These are phyloP conservation scores for Cercopithecus diana DNA, from an alignment of 2,797 vertebrate genomes.

Conservation along the genomic window DNA sequence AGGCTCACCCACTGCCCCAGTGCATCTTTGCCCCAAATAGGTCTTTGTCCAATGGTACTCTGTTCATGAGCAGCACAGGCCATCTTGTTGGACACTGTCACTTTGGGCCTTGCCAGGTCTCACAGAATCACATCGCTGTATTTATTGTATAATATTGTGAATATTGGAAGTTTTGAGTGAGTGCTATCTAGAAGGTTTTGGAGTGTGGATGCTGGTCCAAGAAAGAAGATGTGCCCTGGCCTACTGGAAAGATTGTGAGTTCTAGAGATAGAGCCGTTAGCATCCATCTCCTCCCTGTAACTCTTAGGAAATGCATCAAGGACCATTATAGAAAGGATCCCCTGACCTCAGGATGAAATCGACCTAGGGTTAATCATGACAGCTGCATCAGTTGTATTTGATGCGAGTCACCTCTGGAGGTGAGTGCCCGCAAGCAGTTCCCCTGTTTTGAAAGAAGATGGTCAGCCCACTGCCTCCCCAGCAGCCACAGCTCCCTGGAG, in stretches of 20 bases:
- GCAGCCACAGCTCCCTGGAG: background rate
- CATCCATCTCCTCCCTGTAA: background rate
- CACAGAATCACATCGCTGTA: slow-evolving; percentile 67
- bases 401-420: slow-evolving; percentile 43
- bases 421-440: background rate
- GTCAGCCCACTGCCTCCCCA: background rate
- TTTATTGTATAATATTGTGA: slow-evolving; percentile 85
- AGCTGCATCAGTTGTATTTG: slow-evolving; percentile 55
- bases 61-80: slow-evolving; percentile 41
- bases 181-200: slow-evolving; percentile 48
- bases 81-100: slow-evolving; percentile 44
- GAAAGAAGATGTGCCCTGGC: background rate
- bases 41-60: slow-evolving; percentile 67
- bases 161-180: slow-evolving; percentile 73
- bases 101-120: slow-evolving; percentile 45
- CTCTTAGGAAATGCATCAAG: slow-evolving; percentile 59
- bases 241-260: background rate
- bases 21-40: slow-evolving; percentile 31
- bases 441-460: background rate
- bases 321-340: slow-evolving; percentile 29
- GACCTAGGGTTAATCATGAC: slow-evolving; percentile 48
- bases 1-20: slow-evolving; percentile 46
- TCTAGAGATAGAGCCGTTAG: slow-evolving; percentile 40
- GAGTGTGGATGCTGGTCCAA: background rate
- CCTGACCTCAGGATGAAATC: slow-evolving; percentile 60